These are phyloP conservation scores for Acanthosoma haemorrhoidale DNA, from an alignment of 2,888 invertebrate genomes.

Conservation along the genomic window DNA sequence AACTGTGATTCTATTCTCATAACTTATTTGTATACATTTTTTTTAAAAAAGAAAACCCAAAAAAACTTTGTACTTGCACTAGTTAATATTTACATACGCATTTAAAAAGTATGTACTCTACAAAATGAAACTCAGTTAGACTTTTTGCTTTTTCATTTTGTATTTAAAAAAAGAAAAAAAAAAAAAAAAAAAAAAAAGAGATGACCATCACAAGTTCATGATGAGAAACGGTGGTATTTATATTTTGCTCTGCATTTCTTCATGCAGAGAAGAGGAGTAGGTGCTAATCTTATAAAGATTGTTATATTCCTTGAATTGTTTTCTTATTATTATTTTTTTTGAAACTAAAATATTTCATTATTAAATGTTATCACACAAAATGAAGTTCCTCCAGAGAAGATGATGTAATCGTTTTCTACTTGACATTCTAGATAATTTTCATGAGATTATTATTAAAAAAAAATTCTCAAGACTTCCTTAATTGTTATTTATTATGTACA, in stretches of 20 bases:
- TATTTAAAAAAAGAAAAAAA: not conserved
- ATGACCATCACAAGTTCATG: no score
- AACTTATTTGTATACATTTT: constrained; percentile 22
- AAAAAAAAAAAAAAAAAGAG: not conserved
- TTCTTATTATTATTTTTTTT: not conserved
- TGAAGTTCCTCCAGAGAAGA: not conserved
- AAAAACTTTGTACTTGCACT: constrained; percentile 23
- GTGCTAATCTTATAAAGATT: not conserved
- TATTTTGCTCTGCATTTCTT: not conserved
- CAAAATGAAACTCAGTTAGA: not conserved
- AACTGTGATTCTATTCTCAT: constrained; percentile 29
- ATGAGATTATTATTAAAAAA: not conserved
- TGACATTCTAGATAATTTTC: not conserved
- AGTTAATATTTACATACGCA: constrained; percentile 16
- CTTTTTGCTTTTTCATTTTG: constrained; percentile 7
- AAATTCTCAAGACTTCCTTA: not conserved
- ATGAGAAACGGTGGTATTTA: no score
- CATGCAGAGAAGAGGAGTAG: not conserved
- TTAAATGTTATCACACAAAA: not conserved
- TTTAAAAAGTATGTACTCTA: constrained; percentile 16
- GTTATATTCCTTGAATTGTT: not conserved
- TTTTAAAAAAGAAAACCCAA: not conserved
- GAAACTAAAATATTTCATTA: no score
- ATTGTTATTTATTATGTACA: constrained; percentile 4
- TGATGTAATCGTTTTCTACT: not conserved